Evolutionary conservation across 2,888 invertebrate genomes (phyloP).

Genomic region (Sphaerophoria taeniata): DNA sequence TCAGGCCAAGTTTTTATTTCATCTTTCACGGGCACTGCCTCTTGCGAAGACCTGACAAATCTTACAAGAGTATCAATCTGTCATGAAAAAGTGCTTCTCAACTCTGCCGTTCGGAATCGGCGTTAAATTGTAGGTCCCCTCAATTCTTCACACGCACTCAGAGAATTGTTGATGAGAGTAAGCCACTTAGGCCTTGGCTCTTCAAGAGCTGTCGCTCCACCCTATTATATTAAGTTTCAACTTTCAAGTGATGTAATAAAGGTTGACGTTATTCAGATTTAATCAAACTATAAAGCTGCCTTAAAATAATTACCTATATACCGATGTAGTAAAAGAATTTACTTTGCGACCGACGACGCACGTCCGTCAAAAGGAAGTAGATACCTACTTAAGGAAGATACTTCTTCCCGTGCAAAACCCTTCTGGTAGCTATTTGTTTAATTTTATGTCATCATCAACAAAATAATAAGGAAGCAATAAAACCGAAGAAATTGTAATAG

Average conservation of each 20-base stretch:
- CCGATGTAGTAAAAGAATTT: neutral
- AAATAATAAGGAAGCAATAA: no score
- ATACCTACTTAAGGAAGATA: conserved; percentile 22
- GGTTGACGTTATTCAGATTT: neutral
- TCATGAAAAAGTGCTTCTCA: no score
- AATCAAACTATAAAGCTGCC: neutral
- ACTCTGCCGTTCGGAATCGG: no score
- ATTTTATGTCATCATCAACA: conserved; percentile 23
- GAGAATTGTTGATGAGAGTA: no score
- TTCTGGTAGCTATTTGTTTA: neutral
- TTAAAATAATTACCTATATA: neutral
- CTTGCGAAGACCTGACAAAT: no score
- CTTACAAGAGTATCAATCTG: no score
- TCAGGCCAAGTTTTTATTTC: no score
- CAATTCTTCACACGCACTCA: no score
- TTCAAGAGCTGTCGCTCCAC: no score
- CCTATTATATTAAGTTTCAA: neutral
- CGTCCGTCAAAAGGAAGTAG: conserved; percentile 21
- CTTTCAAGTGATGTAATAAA: conserved; percentile 15
- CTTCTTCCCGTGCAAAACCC: conserved; percentile 15
- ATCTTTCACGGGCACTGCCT: no score
- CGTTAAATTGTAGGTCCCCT: no score
- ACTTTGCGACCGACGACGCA: conserved; percentile 20
- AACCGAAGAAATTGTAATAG: neutral
- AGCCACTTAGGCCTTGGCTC: no score